phyloP scores from a whole-genome alignment of 2,797 vertebrate genomes.

The Craterocephalus amniculus region DNA sequence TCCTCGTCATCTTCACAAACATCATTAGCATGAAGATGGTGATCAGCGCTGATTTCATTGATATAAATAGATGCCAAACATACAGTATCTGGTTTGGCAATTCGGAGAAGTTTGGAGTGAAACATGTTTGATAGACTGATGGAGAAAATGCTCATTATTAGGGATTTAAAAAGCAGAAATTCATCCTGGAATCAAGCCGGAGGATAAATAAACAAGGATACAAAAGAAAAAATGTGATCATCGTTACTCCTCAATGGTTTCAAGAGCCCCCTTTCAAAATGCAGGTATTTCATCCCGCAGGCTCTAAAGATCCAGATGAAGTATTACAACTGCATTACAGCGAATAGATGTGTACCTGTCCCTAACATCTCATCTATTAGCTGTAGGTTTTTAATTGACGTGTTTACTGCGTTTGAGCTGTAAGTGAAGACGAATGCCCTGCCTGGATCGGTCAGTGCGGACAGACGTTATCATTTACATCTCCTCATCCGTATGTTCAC shows the following conservation, averaged over 20 bases:
- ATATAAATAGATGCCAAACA: slow-evolving; percentile 46
- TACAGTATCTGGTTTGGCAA: neutral
- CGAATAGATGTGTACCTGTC: slow-evolving; percentile 33
- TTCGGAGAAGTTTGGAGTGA: neutral
- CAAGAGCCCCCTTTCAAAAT: slow-evolving; percentile 24
- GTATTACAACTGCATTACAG: slow-evolving; percentile 34
- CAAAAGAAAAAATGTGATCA: slow-evolving; percentile 13
- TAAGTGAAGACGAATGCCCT: slow-evolving; percentile 29
- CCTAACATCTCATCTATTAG: slow-evolving; percentile 28
- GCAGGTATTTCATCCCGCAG: slow-evolving; percentile 48
- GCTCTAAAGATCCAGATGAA: slow-evolving; percentile 44
- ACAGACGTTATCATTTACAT: slow-evolving; percentile 33
- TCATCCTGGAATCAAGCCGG: slow-evolving; percentile 34
- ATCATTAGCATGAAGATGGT: slow-evolving; percentile 33
- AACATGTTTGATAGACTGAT: neutral
- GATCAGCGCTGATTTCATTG: slow-evolving; percentile 44
- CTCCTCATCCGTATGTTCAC: slow-evolving; percentile 39
- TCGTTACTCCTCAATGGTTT: slow-evolving; percentile 7
- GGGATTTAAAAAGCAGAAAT: slow-evolving; percentile 10
- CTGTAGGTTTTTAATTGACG: slow-evolving; percentile 43
- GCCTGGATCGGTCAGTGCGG: slow-evolving; percentile 6
- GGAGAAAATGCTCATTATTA: neutral
- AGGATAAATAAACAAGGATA: slow-evolving; percentile 12
- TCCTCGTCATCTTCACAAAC: slow-evolving; percentile 44
- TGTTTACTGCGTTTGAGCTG: slow-evolving; percentile 33